Percentiles rank a stretch among this genome's conserved stretches.
Evolutionary conservation across 2,113 vertebrate genomes (phyloP).

Genomic region (Urocolius indicus): DNA sequence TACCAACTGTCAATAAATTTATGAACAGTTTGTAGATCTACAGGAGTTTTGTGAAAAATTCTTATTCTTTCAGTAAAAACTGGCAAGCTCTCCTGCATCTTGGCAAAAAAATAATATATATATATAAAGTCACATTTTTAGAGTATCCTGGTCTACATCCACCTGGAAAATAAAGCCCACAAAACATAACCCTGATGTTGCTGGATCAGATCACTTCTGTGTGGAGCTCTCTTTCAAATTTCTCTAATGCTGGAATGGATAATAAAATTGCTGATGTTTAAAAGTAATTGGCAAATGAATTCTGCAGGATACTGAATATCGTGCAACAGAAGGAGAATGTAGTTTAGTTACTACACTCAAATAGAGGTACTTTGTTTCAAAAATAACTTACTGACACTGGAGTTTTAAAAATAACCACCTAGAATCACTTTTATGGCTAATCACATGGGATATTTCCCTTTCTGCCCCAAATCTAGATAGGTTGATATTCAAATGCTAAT

Average conservation of each 20-base stretch:
- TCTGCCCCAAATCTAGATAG: constrained; percentile 15
- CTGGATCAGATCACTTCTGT: constrained; percentile 13
- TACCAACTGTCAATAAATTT: constrained; percentile 63
- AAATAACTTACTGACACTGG: constrained; percentile 53
- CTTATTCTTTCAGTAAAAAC: constrained; percentile 61
- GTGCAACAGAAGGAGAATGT: not conserved
- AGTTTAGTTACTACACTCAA: constrained; percentile 9
- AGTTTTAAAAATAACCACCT: constrained; percentile 44
- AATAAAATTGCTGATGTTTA: constrained; percentile 10
- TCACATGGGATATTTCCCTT: not conserved
- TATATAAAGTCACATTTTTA: not conserved
- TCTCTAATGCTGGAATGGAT: not conserved
- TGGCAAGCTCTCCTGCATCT: constrained; percentile 55
- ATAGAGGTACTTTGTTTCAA: constrained; percentile 39
- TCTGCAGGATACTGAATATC: not conserved
- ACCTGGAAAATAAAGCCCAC: not conserved
- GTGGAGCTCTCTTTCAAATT: not conserved
- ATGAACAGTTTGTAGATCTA: constrained; percentile 69
- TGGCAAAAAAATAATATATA: constrained; percentile 51
- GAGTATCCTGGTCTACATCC: constrained; percentile 41
- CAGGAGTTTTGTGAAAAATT: constrained; percentile 58
- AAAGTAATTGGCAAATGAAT: constrained; percentile 35
- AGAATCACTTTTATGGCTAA: not conserved
- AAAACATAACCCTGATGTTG: not conserved
- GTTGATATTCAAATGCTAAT: constrained; percentile 55